These are phyloP conservation scores for Meloidogyne hapla DNA, from an alignment of 1,140 invertebrate species.

Conservation along the genomic window DNA sequence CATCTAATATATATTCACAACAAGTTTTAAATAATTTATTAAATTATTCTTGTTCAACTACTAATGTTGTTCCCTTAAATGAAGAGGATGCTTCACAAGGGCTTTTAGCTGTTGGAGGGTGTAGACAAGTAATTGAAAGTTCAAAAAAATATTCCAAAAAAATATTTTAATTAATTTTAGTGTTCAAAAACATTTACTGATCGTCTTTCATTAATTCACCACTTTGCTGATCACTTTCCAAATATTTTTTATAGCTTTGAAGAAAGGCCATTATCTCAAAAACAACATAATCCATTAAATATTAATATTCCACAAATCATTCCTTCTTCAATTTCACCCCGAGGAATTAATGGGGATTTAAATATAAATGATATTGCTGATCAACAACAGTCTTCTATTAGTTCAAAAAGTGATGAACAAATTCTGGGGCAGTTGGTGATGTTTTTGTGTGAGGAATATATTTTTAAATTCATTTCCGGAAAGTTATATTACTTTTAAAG, in stretches of 20 bases:
- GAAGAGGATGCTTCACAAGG: constrained; percentile 35
- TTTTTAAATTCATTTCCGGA: no score
- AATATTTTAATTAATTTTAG: background rate
- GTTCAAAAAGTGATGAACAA: background rate
- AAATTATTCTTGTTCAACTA: background rate
- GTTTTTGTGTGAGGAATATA: background rate
- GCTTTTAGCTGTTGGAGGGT: constrained; percentile 47
- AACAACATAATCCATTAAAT: background rate
- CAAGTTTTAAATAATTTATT: background rate
- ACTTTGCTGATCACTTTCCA: constrained; percentile 55
- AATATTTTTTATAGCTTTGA: constrained; percentile 53
- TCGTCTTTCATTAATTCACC: constrained; percentile 50
- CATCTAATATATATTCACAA: background rate
- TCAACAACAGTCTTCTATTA: background rate
- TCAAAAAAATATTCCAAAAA: background rate
- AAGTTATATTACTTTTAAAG: no score
- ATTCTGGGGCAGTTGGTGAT: background rate
- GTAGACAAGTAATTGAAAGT: constrained; percentile 29
- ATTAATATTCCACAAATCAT: background rate
- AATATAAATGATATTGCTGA: background rate
- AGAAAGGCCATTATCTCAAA: background rate
- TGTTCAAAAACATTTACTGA: constrained; percentile 44
- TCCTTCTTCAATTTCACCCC: background rate
- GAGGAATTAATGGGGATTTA: background rate
- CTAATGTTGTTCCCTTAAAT: constrained; percentile 9